Evolutionary conservation across 2,888 invertebrate species (phyloP).

Genomic region (Leptinotarsa peninsularis): DNA sequence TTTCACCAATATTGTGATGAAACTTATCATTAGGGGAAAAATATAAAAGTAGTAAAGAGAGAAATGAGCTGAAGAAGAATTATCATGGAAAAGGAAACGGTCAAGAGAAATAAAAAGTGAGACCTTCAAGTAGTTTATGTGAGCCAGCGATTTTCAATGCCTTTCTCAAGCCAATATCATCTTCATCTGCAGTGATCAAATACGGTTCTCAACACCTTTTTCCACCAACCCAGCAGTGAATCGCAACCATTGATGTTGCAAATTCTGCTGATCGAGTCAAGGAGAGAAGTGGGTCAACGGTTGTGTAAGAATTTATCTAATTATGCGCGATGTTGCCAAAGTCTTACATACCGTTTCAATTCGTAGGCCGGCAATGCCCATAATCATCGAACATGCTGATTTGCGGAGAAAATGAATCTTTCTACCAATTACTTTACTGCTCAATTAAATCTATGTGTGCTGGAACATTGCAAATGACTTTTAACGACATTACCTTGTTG

Average conservation of each 20-base stretch:
- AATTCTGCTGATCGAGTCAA: conserved; percentile 46
- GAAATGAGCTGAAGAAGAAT: no score
- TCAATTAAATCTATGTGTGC: not conserved
- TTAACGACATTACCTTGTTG: no score
- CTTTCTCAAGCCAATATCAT: not conserved
- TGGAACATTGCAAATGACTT: not conserved
- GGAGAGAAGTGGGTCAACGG: conserved; percentile 55
- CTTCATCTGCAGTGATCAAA: not conserved
- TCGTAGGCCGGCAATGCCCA: not conserved
- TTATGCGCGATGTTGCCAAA: conserved; percentile 45
- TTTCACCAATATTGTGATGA: no score
- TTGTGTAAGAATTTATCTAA: conserved; percentile 56
- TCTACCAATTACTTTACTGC: not conserved
- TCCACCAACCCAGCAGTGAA: conserved; percentile 33
- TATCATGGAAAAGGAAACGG: no score
- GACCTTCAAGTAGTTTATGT: no score
- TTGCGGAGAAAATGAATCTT: not conserved
- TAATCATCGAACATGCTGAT: not conserved
- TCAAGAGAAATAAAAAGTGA: no score
- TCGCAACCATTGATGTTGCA: conserved; percentile 50
- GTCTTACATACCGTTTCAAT: not conserved
- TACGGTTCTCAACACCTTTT: not conserved
- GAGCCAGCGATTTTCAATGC: not conserved
- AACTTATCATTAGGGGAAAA: no score
- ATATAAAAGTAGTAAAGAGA: no score